Conservation (phyloP, 1,140 invertebrate species). For the Polyergus mexicanus region DNA sequence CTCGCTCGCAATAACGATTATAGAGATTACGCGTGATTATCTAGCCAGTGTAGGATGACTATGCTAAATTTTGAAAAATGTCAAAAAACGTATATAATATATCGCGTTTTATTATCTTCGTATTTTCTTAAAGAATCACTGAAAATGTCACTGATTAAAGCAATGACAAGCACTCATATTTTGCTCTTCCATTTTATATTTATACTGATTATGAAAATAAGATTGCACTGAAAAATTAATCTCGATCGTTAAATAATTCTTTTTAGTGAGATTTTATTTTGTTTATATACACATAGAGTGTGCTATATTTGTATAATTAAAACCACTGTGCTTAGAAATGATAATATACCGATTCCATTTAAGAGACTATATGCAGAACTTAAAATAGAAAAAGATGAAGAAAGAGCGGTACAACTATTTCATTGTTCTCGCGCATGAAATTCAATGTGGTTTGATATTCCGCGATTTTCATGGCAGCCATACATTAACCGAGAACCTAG, state of each 20-base stretch:
- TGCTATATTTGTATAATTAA: too few species aligned
- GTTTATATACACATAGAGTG: too few species aligned
- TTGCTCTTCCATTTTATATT: too few species aligned
- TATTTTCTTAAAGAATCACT: background rate
- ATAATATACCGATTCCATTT: too few species aligned
- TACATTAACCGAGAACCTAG: constrained; percentile 40
- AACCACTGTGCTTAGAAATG: too few species aligned
- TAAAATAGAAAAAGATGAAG: background rate
- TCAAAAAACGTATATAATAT: background rate
- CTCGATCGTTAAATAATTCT: too few species aligned
- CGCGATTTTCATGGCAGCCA: constrained; percentile 31
- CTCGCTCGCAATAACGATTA: background rate
- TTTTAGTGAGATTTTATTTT: too few species aligned
- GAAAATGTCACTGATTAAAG: too few species aligned
- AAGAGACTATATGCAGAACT: too few species aligned
- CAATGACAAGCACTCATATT: too few species aligned
- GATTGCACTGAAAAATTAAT: too few species aligned
- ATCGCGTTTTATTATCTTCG: constrained; percentile 29
- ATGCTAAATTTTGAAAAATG: constrained; percentile 25
- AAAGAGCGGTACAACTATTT: background rate
- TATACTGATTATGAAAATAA: too few species aligned
- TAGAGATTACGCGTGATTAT: background rate
- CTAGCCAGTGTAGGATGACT: background rate
- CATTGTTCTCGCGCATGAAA: constrained; percentile 47
- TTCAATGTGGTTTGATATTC: constrained; percentile 10